Evolutionary conservation across 2,113 vertebrate species (phyloP).

Genomic region (Podocnemis expansa): DNA sequence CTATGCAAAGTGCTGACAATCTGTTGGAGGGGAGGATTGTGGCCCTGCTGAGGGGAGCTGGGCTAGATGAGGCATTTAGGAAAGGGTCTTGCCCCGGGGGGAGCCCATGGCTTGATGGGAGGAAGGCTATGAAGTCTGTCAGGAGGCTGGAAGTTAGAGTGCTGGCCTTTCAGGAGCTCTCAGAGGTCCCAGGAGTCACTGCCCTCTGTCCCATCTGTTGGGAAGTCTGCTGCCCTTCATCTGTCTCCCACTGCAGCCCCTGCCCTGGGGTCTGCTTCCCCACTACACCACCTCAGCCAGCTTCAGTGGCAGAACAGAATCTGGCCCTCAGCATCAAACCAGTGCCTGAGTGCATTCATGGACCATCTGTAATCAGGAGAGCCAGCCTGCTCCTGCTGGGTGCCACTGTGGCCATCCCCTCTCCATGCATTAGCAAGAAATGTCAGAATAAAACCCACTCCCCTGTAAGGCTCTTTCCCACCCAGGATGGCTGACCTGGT

Average conservation of each 20-base stretch:
- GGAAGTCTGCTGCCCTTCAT: background rate
- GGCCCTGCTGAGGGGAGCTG: background rate
- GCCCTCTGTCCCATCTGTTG: too few relatives aligned
- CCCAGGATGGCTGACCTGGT: background rate
- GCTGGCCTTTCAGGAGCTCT: background rate
- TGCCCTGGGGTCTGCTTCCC: background rate
- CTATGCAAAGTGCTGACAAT: background rate
- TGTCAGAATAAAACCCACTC: background rate
- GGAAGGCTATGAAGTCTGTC: background rate
- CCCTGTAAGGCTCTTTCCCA: background rate
- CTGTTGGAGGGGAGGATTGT: background rate
- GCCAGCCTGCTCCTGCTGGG: background rate
- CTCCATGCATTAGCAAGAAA: background rate
- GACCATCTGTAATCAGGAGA: background rate
- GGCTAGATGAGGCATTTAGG: background rate
- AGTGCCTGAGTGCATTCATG: background rate
- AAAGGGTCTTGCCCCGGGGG: background rate
- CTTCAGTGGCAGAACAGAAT: background rate
- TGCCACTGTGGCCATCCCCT: background rate
- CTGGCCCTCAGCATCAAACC: background rate
- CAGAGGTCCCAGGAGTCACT: background rate
- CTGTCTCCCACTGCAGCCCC: background rate
- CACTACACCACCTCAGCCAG: background rate
- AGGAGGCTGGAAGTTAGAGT: background rate
- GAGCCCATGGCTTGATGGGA: background rate